A percentile compares a stretch with the other conserved stretches of the same genome.
Evolutionary conservation across 2,113 vertebrate species (phyloP).

Genomic region (Alethe castanea): DNA sequence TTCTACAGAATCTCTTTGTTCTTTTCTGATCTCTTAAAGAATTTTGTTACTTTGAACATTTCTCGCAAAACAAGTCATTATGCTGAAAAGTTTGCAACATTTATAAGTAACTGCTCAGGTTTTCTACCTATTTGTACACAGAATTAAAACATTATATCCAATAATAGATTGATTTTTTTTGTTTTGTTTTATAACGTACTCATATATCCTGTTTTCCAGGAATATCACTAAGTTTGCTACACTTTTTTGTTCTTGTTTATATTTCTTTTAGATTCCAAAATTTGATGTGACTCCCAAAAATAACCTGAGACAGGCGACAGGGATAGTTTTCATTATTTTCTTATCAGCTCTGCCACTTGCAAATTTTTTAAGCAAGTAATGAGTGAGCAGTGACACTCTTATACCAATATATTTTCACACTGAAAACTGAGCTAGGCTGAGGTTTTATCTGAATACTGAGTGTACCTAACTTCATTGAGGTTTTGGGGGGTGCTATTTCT

Average conservation of each 20-base stretch:
- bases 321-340: neutral
- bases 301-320: neutral
- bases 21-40: constrained; percentile 30
- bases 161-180: neutral
- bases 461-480: neutral
- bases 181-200: neutral
- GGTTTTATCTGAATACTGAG: neutral
- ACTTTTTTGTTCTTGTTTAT: neutral
- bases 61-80: neutral
- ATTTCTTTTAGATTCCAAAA: neutral
- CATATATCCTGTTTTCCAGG: neutral
- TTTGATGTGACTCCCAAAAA: neutral
- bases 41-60: constrained; percentile 51
- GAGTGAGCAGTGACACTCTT: neutral
- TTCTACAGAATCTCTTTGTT: constrained; percentile 47
- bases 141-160: neutral
- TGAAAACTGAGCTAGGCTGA: neutral
- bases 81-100: neutral
- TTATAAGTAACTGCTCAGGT: neutral
- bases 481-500: neutral
- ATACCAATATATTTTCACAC: neutral
- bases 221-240: neutral
- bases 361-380: neutral
- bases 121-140: neutral
- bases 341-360: neutral